Percentiles rank a stretch among this genome's conserved stretches.
These are phyloP conservation scores for Aphaenogaster ashmeadi DNA, from an alignment of 1,140 invertebrate species.

Conservation along the genomic window DNA sequence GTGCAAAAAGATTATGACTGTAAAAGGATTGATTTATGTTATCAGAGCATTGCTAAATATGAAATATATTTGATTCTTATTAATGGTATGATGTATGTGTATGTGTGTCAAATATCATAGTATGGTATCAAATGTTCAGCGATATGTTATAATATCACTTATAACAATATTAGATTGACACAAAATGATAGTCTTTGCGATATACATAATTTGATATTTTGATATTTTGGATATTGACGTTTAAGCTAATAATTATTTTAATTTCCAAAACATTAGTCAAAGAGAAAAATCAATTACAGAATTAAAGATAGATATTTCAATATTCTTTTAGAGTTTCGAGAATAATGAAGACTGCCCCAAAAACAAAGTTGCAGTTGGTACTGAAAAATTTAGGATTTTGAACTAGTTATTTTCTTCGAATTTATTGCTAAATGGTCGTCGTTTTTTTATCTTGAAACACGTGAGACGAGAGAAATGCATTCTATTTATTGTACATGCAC, in stretches of 20 bases:
- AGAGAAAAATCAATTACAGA: background rate
- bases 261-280: background rate
- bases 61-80: background rate
- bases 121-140: background rate
- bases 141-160: slow-evolving; percentile 2
- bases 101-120: too few species aligned
- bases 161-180: background rate
- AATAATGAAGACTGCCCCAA: background rate
- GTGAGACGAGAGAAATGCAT: slow-evolving; percentile 30
- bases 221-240: background rate
- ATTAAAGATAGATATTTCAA: background rate
- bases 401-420: background rate
- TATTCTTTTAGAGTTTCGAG: background rate
- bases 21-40: background rate
- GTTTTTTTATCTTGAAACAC: slow-evolving; percentile 18
- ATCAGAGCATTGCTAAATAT: slow-evolving; percentile 13
- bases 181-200: background rate
- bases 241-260: background rate
- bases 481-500: background rate
- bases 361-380: background rate
- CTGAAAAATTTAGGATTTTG: background rate
- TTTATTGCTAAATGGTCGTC: background rate
- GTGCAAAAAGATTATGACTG: background rate
- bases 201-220: slow-evolving; percentile 5
- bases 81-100: background rate